These are phyloP conservation scores for Mantis religiosa DNA, from an alignment of 2,888 invertebrate genomes.

Conservation along the genomic window DNA sequence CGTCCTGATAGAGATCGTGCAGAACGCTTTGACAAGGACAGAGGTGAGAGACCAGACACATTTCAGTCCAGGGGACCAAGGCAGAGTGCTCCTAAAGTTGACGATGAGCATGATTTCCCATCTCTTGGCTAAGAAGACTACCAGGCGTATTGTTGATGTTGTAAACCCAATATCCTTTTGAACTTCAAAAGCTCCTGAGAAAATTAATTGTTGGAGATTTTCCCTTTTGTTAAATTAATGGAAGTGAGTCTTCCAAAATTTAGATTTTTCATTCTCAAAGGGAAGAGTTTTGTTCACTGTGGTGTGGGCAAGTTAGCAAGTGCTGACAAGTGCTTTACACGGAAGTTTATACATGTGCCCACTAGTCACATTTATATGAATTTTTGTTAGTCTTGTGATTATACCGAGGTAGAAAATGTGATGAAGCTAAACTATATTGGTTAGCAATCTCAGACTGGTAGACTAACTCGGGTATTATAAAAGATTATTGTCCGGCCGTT, in stretches of 20 bases:
- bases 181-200: slow-evolving; percentile 9
- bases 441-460: background rate
- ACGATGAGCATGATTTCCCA: slow-evolving; percentile 94
- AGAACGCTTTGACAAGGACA: slow-evolving; percentile 36
- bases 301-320: background rate
- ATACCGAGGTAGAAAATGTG: background rate
- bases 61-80: slow-evolving; percentile 25
- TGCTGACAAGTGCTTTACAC: background rate
- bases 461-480: background rate
- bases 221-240: slow-evolving; percentile 10
- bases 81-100: slow-evolving; percentile 71
- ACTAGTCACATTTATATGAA: background rate
- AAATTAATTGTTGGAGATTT: background rate
- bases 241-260: slow-evolving; percentile 19
- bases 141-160: slow-evolving; percentile 7
- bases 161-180: slow-evolving; percentile 17
- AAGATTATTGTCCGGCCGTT: no score
- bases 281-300: slow-evolving; percentile 19
- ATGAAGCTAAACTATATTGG: background rate
- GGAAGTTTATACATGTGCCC: background rate
- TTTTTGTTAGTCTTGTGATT: background rate
- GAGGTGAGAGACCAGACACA: slow-evolving; percentile 34
- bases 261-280: background rate
- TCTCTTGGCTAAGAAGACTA: slow-evolving; percentile 67
- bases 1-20: slow-evolving; percentile 33